Evolutionary conservation across 2,797 vertebrate genomes (phyloP), one percentile per base, ranked within the genome.

Genomic region (Picus viridis): DNA sequence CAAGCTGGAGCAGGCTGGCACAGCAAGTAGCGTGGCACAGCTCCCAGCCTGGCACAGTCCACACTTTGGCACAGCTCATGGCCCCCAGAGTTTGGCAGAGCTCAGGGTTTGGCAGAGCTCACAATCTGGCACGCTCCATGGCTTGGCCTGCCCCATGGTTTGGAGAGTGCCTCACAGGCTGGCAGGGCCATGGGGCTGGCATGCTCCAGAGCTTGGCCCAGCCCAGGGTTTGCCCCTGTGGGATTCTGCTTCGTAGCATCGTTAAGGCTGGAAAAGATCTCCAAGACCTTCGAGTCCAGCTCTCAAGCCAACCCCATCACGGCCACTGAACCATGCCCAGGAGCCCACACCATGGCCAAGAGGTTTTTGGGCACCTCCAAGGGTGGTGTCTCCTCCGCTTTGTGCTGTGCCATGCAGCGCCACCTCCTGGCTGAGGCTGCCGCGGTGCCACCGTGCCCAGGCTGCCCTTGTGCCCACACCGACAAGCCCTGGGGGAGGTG

Each of bases 401-500:
- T 23, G 32, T 49, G 20, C 54, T 1, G 0, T 16, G 41, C 67
- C 68, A 16, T 0, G 13, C 34, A 6, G 54, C 73, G 81, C 68
- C 57, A 16, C 10, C 83, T 69, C 15, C 1, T 36, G 79, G 72
- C 57, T 61, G 53, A 17, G 24, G 5, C 70, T 47, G 30, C 58
- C 43, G 3, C 7, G 1, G 30, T 54, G 61, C 30, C 75, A 12
- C 7, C 7, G 0, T 57, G 74, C 20, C 74, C 68, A 22, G 4
- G 12, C 4, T 76, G 59, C 53, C 51, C 3, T 1, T 5, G 2
- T 64, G 43, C 23, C 69, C 12, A 1, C 1, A 6, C 14, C 24
- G 15, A 6, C 8, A 10, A 56, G 30, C 65, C 1, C 0, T 19
- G 47, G 53, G 16, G 57, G 71, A 47, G 54, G 27, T 1, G 10